These are phyloP conservation scores for Corticium candelabrum DNA, from an alignment of 37 sponge, comb jelly and placozoan species.

Conservation along the genomic window DNA sequence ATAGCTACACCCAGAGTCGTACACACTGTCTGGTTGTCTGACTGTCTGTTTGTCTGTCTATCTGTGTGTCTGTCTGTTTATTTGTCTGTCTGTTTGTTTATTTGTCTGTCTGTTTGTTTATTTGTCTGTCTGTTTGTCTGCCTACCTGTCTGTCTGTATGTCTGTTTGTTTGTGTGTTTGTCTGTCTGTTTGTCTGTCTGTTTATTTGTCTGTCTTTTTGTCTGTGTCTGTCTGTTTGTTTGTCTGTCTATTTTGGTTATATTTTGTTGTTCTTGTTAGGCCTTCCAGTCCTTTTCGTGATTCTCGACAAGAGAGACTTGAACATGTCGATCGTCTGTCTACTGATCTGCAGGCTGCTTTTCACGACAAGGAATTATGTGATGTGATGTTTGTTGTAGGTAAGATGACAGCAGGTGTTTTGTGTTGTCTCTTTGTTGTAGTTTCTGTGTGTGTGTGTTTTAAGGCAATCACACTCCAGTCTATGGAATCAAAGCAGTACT, in stretches of 20 bases:
- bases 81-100: not conserved
- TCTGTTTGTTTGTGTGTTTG: too few relatives aligned
- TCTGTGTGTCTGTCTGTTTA: too few relatives aligned
- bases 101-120: not conserved
- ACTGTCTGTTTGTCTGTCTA: too few relatives aligned
- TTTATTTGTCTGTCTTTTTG: too few relatives aligned
- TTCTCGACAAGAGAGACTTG: slow-evolving; percentile 53
- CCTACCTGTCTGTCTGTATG: too few relatives aligned
- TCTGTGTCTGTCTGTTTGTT: too few relatives aligned
- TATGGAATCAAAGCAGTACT: slow-evolving; percentile 83
- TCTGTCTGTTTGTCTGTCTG: too few relatives aligned
- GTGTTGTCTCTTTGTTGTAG: not conserved
- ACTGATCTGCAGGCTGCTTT: slow-evolving; percentile 60
- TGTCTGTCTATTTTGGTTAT: too few relatives aligned
- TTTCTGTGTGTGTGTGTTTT: not conserved
- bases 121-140: too few relatives aligned
- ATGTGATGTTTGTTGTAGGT: slow-evolving; percentile 74
- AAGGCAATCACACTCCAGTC: slow-evolving; percentile 19
- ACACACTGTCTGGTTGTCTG: not conserved
- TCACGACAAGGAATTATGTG: slow-evolving; percentile 52
- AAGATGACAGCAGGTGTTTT: not conserved
- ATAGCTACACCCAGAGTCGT: too few relatives aligned
- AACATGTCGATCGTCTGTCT: slow-evolving; percentile 64
- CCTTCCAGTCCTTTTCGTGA: slow-evolving; percentile 68
- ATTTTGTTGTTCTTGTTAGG: slow-evolving; percentile 13